Base-by-base conservation (phyloP, 2,797 vertebrate genomes). In the Ataeniobius toweri region DNA sequence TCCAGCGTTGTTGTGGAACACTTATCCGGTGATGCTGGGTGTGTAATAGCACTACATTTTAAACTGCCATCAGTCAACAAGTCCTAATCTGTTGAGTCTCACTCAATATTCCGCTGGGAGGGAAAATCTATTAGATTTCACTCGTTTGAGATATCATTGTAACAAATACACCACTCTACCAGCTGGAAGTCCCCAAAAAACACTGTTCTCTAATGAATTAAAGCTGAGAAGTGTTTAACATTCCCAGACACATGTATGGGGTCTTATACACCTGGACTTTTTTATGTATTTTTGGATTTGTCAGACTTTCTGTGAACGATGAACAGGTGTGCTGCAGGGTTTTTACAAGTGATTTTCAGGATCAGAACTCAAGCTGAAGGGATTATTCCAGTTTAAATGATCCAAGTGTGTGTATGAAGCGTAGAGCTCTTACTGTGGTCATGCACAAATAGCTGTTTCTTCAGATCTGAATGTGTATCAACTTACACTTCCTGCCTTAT, bases 21-120 rank as follows among this genome's bases (percentile, higher is more conserved):
- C 81, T 91, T 87, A 85, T 77, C 79, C 56, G 48, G 78, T 86
- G 85, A 81, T 81, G 88, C 79, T 63, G 71, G 83, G 80, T 86
- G 89, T 89, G 91, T 84, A 87, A 92, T 89, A 80, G 88, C 90
- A 83, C 89, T 90, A 85, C 88, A 91, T 89, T 92, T 93, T 85
- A 92, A 93, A 88, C 91, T 92, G 86, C 92, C 91, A 86, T 94
- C 95, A 93, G 81, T 95, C 94, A 95, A 83, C 94, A 91, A 83
- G 88, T 93, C 91, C 90, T 94, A 94, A 94, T 95, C 91, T 94
- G 90, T 91, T 90, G 92, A 94, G 93, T 93, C 89, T 84, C 85
- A 67, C 89, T 94, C 93, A 79, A 78, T 91, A 86, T 89, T 91
- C 93, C 93, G 80, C 86, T 55, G 90, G 92, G 93, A 87, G 82